These are phyloP conservation scores for Chaenogobius annularis DNA, from an alignment of 2,113 vertebrate species.

Conservation along the genomic window DNA sequence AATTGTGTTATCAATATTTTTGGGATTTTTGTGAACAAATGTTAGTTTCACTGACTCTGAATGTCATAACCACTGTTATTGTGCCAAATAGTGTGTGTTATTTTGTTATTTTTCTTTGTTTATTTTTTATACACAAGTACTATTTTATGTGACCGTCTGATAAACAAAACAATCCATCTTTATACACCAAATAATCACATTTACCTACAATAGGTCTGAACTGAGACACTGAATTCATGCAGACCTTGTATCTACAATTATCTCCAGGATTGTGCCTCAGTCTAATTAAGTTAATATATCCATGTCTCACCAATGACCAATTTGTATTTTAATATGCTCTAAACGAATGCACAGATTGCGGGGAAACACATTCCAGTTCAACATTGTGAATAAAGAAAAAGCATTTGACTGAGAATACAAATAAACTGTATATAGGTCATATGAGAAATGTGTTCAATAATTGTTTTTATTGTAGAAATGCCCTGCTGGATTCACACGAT, in stretches of 20 bases:
- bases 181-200: not conserved
- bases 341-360: not conserved
- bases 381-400: not conserved
- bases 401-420: not conserved
- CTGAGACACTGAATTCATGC: not conserved
- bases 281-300: not conserved
- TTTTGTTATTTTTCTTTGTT: not conserved
- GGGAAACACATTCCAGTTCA: conserved; percentile 1
- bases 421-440: too few relatives aligned
- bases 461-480: not conserved
- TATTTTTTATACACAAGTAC: not conserved
- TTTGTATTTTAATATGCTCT: not conserved
- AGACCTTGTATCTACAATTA: too few relatives aligned
- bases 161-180: not conserved
- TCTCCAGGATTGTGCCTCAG: not conserved
- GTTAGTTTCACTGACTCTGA: conserved; percentile 1
- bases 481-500: too few relatives aligned
- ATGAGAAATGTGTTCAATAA: too few relatives aligned
- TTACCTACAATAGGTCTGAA: not conserved
- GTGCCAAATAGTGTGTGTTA: conserved; percentile 2
- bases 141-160: not conserved
- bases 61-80: not conserved
- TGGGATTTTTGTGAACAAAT: not conserved
- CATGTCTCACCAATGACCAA: not conserved
- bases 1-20: not conserved